phyloP scores from a whole-genome alignment of 1,140 invertebrate species.

The Diuraphis noxia region DNA sequence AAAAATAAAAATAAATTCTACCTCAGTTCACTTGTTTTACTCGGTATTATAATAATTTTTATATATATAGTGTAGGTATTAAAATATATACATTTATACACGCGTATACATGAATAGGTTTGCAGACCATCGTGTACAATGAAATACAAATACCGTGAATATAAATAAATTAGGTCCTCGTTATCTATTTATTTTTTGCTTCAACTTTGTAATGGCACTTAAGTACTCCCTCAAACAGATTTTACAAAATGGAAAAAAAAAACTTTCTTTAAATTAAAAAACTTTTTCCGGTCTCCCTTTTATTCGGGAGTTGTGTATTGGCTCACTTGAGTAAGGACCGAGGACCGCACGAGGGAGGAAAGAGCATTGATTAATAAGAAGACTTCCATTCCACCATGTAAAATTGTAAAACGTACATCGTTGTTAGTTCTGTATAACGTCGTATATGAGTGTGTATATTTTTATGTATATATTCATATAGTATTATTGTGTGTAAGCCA shows the following conservation, averaged over 20 bases:
- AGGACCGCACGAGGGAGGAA: not conserved
- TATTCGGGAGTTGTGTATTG: not conserved
- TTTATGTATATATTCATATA: not conserved
- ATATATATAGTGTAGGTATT: not conserved
- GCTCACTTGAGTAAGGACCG: not conserved
- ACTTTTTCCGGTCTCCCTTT: slow-evolving; percentile 32
- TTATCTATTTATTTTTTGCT: slow-evolving; percentile 36
- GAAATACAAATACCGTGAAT: slow-evolving; percentile 24
- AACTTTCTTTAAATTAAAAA: slow-evolving; percentile 52
- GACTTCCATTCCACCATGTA: slow-evolving; percentile 26
- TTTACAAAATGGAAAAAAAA: slow-evolving; percentile 38
- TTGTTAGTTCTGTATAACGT: not conserved
- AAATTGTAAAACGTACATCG: slow-evolving; percentile 22
- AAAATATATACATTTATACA: not conserved
- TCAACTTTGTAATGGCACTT: slow-evolving; percentile 43
- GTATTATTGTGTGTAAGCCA: slow-evolving; percentile 31
- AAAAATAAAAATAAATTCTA: not conserved
- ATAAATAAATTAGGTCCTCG: slow-evolving; percentile 43
- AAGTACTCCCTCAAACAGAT: slow-evolving; percentile 46
- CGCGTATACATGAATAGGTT: not conserved
- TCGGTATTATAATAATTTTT: not conserved
- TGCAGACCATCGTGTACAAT: not conserved
- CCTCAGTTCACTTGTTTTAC: not conserved
- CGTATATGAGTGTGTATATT: slow-evolving; percentile 13
- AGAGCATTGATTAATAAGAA: slow-evolving; percentile 38